Base-by-base conservation (phyloP, 2,113 vertebrate species). In the Siniperca knerii region DNA sequence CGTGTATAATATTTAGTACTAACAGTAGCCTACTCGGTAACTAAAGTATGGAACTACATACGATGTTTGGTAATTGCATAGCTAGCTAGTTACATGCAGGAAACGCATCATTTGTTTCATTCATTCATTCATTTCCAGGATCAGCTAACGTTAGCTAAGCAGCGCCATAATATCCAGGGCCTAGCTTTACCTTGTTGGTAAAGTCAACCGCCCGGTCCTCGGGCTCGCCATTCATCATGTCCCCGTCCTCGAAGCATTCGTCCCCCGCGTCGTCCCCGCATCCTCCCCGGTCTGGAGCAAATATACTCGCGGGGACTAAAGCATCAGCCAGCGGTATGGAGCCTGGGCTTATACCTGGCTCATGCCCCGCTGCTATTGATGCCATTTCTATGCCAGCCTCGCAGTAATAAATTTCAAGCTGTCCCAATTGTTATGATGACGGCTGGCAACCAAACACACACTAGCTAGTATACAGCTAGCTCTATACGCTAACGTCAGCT, bases 111-210 rank as follows among this genome's bases (percentile, higher is more conserved):
- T 29, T 54, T 40, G 35, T 54, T 79, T 86, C 84, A 87, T 90
- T 88, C 75, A 82, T 93, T 88, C 84, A 75, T 70, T 75, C 21
- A 29, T 29, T 29, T 29, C 20, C 33, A 50, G 8, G 11, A 54
- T 68, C 4, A 10, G 62, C 9, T 83, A 75, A 15, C 81, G 40
- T 58, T 88, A 87, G 90, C 86, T 84, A 69, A 2, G 23, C 46
- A 52, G 44, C 12, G 50, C 42, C 20, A 40, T 23, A 15, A 12
- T 2, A 37, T 8, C 46, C 2, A 11, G 18, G 90, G 91, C 89
- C 92, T 96, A 96, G 96, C 95, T 96, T 97, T 97, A 98, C 98
- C 97, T 98, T 98, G 89, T 96, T 98, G 77, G 96, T 98, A 87
- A 97, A 97, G 93, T 99, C 97, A 29, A 98, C 92, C 11, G 88